Evolutionary conservation across 2,888 invertebrate genomes (phyloP).

Genomic region (Rhagophthalmus giganteus): DNA sequence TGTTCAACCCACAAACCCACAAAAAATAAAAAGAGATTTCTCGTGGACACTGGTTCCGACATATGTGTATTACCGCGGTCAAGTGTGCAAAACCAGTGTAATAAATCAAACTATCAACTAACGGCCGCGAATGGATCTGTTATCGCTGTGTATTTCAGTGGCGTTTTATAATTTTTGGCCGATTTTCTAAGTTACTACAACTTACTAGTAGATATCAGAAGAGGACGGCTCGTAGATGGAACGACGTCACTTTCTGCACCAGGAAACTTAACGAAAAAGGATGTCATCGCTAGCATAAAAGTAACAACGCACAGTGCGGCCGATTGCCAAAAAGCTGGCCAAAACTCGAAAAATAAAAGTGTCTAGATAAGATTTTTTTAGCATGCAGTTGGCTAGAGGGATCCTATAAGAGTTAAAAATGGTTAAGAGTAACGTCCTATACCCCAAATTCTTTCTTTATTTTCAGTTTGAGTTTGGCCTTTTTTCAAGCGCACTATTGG

Average conservation of each 20-base stretch:
- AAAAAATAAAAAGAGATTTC: background rate
- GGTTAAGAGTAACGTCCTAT: no score
- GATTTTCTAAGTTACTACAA: conserved; percentile 29
- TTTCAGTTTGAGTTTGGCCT: no score
- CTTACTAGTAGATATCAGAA: conserved; percentile 24
- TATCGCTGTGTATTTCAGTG: conserved; percentile 22
- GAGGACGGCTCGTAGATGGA: conserved; percentile 18
- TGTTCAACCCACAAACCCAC: no score
- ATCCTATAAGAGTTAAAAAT: no score
- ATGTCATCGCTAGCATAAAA: no score
- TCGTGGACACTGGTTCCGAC: conserved; percentile 1
- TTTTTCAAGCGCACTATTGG: no score
- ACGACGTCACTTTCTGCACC: background rate
- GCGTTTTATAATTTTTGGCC: conserved; percentile 33
- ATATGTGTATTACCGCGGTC: background rate
- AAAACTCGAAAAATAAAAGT: no score
- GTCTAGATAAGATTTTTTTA: no score
- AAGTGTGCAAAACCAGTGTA: background rate
- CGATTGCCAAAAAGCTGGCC: no score
- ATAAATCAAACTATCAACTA: conserved; percentile 2
- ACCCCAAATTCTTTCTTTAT: no score
- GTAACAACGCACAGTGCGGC: no score
- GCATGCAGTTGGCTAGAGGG: no score
- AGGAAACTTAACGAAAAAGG: background rate
- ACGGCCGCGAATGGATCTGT: conserved; percentile 12